These are phyloP conservation scores for Aelia acuminata DNA, from an alignment of 2,888 invertebrate genomes.

Conservation along the genomic window DNA sequence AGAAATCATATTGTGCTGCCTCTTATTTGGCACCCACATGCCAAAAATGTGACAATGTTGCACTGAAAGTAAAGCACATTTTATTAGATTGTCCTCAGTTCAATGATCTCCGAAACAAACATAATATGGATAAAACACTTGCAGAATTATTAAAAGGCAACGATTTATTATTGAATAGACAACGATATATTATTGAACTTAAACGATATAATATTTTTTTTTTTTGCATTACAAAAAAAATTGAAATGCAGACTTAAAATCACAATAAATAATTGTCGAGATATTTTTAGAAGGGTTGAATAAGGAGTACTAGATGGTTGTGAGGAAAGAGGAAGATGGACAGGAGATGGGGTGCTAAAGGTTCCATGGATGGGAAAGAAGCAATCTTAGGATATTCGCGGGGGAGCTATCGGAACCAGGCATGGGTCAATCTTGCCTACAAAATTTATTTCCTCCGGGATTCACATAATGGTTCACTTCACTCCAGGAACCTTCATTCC, in stretches of 20 bases:
- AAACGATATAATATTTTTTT: no score
- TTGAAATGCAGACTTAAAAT: neutral
- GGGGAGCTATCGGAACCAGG: neutral
- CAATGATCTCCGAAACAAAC: no score
- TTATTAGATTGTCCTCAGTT: no score
- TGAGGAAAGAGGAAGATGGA: neutral
- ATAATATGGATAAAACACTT: no score
- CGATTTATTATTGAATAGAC: no score
- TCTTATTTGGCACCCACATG: no score
- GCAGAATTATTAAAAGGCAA: no score
- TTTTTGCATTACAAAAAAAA: no score
- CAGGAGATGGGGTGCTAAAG: neutral
- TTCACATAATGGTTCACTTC: neutral
- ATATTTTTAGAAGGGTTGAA: neutral
- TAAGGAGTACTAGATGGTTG: neutral
- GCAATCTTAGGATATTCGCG: slow-evolving; percentile 22
- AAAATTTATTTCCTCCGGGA: slow-evolving; percentile 14
- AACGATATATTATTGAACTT: no score
- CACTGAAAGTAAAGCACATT: no score
- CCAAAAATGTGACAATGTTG: no score
- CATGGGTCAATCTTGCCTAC: slow-evolving; percentile 11
- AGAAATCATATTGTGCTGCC: no score
- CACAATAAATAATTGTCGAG: neutral
- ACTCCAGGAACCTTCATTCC: neutral
- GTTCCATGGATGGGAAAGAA: slow-evolving; percentile 6